Conservation (phyloP, 2,888 invertebrate species). For the Nycteola revayana region DNA sequence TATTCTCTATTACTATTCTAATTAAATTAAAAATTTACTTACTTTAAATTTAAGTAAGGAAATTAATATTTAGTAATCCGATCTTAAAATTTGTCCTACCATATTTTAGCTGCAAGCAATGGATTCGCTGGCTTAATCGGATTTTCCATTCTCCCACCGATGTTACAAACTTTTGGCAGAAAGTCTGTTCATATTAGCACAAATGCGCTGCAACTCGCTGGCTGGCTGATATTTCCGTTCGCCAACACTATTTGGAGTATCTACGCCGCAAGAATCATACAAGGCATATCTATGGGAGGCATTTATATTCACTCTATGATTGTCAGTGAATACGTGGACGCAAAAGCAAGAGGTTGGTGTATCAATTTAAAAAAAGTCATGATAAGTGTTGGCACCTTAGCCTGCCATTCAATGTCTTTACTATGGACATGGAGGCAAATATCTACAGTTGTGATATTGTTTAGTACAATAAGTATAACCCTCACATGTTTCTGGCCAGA, state of each 20-base stretch:
- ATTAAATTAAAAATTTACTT: background rate
- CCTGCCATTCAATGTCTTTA: conserved; percentile 39
- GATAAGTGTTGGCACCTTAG: conserved; percentile 32
- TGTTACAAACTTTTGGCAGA: conserved; percentile 43
- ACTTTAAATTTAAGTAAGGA: too few relatives aligned
- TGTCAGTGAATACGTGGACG: conserved; percentile 42
- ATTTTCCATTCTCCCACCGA: conserved; percentile 34
- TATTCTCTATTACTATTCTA: background rate
- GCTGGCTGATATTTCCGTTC: conserved; percentile 40
- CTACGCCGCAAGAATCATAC: conserved; percentile 37
- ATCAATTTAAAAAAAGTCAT: conserved; percentile 35
- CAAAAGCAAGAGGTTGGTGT: conserved; percentile 44
- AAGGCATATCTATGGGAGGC: conserved; percentile 41
- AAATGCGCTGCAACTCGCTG: conserved; percentile 23
- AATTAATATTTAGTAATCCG: too few relatives aligned
- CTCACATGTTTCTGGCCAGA: conserved; percentile 45
- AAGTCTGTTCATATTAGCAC: conserved; percentile 30
- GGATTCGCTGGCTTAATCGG: conserved; percentile 42
- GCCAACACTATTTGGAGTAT: conserved; percentile 31
- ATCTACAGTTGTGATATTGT: conserved; percentile 23
- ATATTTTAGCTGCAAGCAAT: conserved; percentile 37
- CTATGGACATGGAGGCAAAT: conserved; percentile 44
- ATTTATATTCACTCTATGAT: conserved; percentile 37
- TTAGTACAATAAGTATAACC: conserved; percentile 20
- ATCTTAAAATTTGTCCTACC: too few relatives aligned